Evolutionary conservation across 2,888 invertebrate genomes (phyloP).

Genomic region (Candidula unifasciata): DNA sequence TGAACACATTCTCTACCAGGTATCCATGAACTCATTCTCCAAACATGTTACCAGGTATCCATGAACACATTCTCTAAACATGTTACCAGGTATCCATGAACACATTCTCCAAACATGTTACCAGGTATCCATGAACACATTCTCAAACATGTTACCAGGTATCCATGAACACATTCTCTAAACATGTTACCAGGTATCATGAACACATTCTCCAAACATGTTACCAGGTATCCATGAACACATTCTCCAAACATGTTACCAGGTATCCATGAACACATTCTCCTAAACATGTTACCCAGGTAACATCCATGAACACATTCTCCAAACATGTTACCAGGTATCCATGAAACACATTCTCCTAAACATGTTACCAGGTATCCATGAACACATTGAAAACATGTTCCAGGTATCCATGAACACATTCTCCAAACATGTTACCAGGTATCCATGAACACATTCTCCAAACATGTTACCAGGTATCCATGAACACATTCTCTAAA

Average conservation of each 20-base stretch:
- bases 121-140: too few species aligned
- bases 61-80: conserved; percentile 67
- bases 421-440: neutral
- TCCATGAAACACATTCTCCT: conserved; percentile 80
- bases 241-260: too few species aligned
- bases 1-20: too few species aligned
- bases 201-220: neutral
- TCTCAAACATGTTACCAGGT: neutral
- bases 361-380: conserved; percentile 77
- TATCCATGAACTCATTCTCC: neutral
- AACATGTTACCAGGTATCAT: too few species aligned
- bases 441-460: conserved; percentile 79
- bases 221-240: conserved; percentile 81
- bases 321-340: conserved; percentile 61
- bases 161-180: conserved; percentile 86
- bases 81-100: conserved; percentile 80
- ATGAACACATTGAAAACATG: too few species aligned
- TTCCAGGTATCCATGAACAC: too few species aligned
- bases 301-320: conserved; percentile 80
- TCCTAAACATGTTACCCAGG: conserved; percentile 6
- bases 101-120: too few species aligned
- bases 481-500: too few species aligned
- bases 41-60: conserved; percentile 77
- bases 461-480: conserved; percentile 73
- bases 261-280: neutral